phyloP scores from a whole-genome alignment of 2,797 vertebrate genomes.

The Bryconaethiops microstoma region DNA sequence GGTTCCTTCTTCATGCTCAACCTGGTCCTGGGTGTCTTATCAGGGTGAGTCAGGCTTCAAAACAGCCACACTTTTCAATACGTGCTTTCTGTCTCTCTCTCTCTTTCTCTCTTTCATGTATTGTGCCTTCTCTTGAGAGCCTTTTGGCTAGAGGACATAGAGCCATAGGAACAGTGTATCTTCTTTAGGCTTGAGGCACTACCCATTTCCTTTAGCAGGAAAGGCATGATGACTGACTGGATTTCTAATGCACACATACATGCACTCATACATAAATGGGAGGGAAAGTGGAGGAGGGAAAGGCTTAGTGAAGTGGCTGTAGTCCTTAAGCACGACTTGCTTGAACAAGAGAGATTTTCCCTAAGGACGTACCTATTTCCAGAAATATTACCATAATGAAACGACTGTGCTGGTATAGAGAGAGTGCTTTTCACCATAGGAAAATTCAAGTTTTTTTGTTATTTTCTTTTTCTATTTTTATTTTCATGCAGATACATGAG shows the following conservation, averaged over 20 bases:
- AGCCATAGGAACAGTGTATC: neutral
- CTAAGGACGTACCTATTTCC: slow-evolving; percentile 16
- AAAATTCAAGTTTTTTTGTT: neutral
- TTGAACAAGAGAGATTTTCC: slow-evolving; percentile 7
- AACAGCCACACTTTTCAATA: too few relatives aligned
- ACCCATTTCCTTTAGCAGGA: slow-evolving; percentile 12
- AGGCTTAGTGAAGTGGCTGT: slow-evolving; percentile 21
- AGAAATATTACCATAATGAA: slow-evolving; percentile 33
- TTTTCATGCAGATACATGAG: neutral
- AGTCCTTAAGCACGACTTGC: slow-evolving; percentile 8
- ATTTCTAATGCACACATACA: slow-evolving; percentile 3
- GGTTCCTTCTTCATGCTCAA: slow-evolving; percentile 99
- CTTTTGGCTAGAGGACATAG: neutral
- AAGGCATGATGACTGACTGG: slow-evolving; percentile 11
- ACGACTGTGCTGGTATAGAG: neutral
- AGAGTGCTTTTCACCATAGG: neutral
- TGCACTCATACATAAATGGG: slow-evolving; percentile 10
- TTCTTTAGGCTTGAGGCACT: neutral
- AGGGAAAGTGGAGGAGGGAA: neutral
- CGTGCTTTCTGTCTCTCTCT: neutral
- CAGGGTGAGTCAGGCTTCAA: slow-evolving; percentile 71
- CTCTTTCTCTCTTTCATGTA: neutral
- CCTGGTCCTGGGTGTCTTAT: slow-evolving; percentile 93
- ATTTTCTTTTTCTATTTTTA: neutral
- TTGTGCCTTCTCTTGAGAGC: neutral